A percentile compares a stretch with the other conserved stretches of the same genome.
Conservation (phyloP, 2,113 vertebrate genomes). For the Chrysemys picta region DNA sequence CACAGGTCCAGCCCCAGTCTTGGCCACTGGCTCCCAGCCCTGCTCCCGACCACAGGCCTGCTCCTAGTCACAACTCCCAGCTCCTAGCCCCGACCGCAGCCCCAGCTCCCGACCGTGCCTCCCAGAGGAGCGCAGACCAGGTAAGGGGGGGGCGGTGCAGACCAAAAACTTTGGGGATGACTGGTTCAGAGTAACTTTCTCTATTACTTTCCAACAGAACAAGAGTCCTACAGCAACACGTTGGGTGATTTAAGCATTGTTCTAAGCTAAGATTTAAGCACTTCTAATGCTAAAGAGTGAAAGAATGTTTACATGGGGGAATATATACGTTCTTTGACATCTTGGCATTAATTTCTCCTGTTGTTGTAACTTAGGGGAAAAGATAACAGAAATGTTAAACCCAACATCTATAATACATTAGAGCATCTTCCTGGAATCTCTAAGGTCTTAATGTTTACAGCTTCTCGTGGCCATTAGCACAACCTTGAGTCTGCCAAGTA, state of each 20-base stretch:
- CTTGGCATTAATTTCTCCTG: slow-evolving; percentile 1
- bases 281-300: background rate
- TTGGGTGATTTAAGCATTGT: background rate
- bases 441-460: background rate
- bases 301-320: background rate
- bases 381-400: background rate
- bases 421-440: background rate
- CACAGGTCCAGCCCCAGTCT: no score
- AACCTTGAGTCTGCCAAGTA: background rate
- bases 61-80: no score
- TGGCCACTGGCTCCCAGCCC: no score
- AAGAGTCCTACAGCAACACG: background rate
- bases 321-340: background rate
- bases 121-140: no score
- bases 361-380: background rate
- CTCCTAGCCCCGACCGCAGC: no score
- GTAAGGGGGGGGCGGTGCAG: no score
- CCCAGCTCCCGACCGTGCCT: no score
- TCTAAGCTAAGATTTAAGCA: no score
- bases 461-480: background rate
- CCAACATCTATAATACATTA: background rate
- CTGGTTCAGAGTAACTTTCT: background rate
- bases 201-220: background rate
- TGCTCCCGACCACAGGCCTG: no score
- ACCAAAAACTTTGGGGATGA: no score